These are phyloP conservation scores for Naja naja DNA, from an alignment of 2,113 vertebrate genomes.

Conservation along the genomic window DNA sequence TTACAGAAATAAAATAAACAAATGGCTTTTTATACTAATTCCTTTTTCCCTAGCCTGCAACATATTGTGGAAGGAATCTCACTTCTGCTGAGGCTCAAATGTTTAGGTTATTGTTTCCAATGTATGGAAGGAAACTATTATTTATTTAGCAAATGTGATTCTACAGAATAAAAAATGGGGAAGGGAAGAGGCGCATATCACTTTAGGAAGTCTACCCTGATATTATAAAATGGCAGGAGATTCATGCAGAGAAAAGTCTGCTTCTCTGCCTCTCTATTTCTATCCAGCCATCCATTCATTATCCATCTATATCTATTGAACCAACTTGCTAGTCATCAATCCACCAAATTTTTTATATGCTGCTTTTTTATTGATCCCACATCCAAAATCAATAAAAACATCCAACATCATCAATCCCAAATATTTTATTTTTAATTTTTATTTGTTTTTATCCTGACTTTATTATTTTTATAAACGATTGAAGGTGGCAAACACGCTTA, in stretches of 20 bases:
- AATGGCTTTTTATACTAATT: not conserved
- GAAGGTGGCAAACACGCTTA: not conserved
- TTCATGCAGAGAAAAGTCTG: not conserved
- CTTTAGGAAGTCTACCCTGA: not conserved
- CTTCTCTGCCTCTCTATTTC: not conserved
- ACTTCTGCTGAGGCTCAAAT: not conserved
- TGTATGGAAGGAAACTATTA: not conserved
- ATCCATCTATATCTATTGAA: not conserved
- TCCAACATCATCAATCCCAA: not conserved
- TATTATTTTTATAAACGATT: not conserved
- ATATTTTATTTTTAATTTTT: not conserved
- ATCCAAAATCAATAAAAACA: not conserved
- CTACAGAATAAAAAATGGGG: not conserved
- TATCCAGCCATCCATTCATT: not conserved
- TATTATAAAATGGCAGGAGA: not conserved
- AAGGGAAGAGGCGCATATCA: not conserved
- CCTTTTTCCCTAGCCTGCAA: not conserved
- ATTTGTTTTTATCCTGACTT: not conserved
- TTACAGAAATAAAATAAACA: not conserved
- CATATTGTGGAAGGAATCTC: not conserved
- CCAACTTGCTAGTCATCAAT: not conserved
- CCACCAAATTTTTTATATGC: not conserved
- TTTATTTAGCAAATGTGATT: not conserved
- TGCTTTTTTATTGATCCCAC: not conserved
- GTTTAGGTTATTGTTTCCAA: not conserved